Evolutionary conservation across 2,797 vertebrate species (phyloP), one percentile per base, ranked within the genome.

Genomic region (Xenopus petersii): DNA sequence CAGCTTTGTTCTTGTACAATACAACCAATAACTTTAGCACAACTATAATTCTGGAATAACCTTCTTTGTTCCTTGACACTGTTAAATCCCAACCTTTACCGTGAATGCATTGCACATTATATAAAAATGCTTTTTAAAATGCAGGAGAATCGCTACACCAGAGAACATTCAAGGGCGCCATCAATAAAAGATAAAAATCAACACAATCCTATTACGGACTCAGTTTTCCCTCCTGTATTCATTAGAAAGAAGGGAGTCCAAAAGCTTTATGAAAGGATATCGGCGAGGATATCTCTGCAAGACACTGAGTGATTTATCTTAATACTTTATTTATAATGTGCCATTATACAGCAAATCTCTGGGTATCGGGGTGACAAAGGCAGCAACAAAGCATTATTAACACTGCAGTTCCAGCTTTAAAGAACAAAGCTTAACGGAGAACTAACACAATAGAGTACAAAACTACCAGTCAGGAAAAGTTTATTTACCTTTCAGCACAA

Each of bases 111-210:
- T 21, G 62, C 36, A 61, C 46, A 71, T 48, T 63, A 70, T 36
- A 47, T 55, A 49, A 17, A 47, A 13, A 6, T 15, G 54, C 67
- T 65, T 64, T 70, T 70, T 75, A 66, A 71, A 70, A 76, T 71
- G 62, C 68, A 71, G 71, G 63, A 71, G 33, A 49, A 47, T 60
- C 33, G 60, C 54, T 11, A 46, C 63, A 54, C 68, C 51, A 60
- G 26, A 61, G 46, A 55, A 42, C 63, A 71, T 71, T 76, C 75
- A 76, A 76, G 75, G 75, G 63, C 75, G 46, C 54, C 75, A 76
- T 76, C 75, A 76, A 76, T 71, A 76, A 76, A 71, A 76, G 75
- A 76, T 76, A 71, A 67, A 71, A 65, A 76, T 76, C 75, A 71
- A 76, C 75, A 76, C 68, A 46, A 65, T 71, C 36, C 61, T 60